Evolutionary conservation across 1,140 invertebrate species (phyloP), one percentile per base, ranked within the genome.

Genomic region (Philotrypesis tridentata): DNA sequence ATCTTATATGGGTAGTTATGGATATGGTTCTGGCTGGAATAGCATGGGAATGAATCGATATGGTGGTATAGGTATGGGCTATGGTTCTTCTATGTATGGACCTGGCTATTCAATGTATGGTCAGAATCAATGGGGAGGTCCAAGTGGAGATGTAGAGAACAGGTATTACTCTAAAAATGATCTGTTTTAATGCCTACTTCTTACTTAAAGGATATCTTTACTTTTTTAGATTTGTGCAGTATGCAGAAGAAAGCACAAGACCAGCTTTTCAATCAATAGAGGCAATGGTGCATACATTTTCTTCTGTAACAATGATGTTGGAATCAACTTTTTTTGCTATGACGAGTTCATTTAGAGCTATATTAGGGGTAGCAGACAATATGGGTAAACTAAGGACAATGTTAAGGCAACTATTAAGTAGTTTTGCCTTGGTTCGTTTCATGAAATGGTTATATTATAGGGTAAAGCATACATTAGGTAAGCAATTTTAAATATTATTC

Each of bases 251-350:
- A 86, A 97, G 95, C 86, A 97, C 97, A 0, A 93, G 97, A 75
- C 95, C 96, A 76, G 96, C 98, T 23, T 99, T 99, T 92, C 95
- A 98, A 87, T 98, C 97, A 21, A 97, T 99, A 85, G 97, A 99
- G 92, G 96, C 96, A 80, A 93, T 99, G 80, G 96, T 99, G 0
- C 94, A 95, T 82, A 97, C 98, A 25, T 97, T 99, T 88, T 95
- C 95, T 31, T 98, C 98, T 70, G 94, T 99, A 12, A 97, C 97
- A 29, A 97, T 98, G 94, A 98, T 99, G 96, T 91, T 99, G 40
- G 98, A 99, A 87, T 99, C 97, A 21, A 99, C 98, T 82, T 98
- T 98, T 89, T 96, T 97, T 91, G 98, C 98, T 25, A 94, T 99
- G 85, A 97, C 98, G 17, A 98, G 96, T 90, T 99, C 98, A 8